Conservation (phyloP, 2,113 vertebrate genomes). For the Xyrauchen texanus region DNA sequence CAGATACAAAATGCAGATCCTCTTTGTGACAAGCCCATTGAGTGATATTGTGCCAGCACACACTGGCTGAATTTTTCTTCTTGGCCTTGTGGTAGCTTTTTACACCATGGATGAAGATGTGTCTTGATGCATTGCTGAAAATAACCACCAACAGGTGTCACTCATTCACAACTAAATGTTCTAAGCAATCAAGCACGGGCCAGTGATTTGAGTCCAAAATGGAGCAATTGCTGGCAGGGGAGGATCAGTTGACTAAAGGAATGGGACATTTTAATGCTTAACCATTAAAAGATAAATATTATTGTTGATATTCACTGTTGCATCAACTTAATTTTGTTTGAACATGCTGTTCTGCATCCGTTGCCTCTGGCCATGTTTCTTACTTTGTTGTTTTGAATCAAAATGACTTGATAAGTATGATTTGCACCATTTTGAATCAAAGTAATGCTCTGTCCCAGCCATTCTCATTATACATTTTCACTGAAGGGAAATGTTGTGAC, state of each 20-base stretch:
- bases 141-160: conserved; percentile 76
- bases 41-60: neutral
- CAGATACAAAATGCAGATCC: too few relatives aligned
- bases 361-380: neutral
- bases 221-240: neutral
- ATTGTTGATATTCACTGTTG: neutral
- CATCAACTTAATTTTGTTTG: neutral
- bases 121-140: conserved; percentile 60
- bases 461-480: conserved; percentile 4
- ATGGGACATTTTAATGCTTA: conserved; percentile 9
- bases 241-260: conserved; percentile 5
- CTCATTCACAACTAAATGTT: conserved; percentile 74
- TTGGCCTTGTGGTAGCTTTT: neutral
- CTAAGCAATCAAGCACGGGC: conserved; percentile 40
- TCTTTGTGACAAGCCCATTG: neutral
- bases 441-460: conserved; percentile 52
- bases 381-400: conserved; percentile 14
- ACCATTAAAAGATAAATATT: conserved; percentile 13
- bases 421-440: conserved; percentile 31
- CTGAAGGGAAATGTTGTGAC: conserved; percentile 65
- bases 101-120: conserved; percentile 5
- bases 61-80: neutral
- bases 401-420: conserved; percentile 10
- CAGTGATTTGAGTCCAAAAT: conserved; percentile 1
- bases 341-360: neutral